Evolutionary conservation across 2,888 invertebrate genomes (phyloP), one percentile per base, ranked within the genome.

Genomic region (Platycheirus albimanus): DNA sequence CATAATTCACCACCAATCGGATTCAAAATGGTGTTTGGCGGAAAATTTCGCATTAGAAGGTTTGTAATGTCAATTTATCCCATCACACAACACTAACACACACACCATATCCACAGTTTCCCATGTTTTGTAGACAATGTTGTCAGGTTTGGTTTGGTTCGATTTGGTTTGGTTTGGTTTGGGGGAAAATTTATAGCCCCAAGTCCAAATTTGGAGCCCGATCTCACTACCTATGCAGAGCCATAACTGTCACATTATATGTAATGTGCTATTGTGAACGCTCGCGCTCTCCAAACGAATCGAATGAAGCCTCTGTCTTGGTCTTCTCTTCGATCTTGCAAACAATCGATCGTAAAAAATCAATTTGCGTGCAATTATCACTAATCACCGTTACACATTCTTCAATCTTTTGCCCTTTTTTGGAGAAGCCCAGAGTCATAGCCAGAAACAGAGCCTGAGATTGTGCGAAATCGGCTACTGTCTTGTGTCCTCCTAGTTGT

Each of bases 1-100:
- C 52, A 47, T n/a, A n/a, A 47, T 3, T 24, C 45, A 51, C 38
- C 56, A 61, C 13, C 66, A 86, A 87, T 86, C 88, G 88, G 85
- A 61, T 86, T 89, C 87, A 90, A 91, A 87, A 91, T 91, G 90
- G 90, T 91, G 86, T 91, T 91, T 87, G 90, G 90, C 86, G 91
- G 90, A 87, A 90, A 90, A 87, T 91, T 91, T 89, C 90, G 90
- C 86, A 89, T 91, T 85, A 88, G 90, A 91, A 91, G 90, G 90
- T 91, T 90, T 43, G 83, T 83, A 69, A 45, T 45, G n/a, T 45
- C 45, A 4, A 45, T 45, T 61, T 45, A 30, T 58, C 24, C n/a
- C n/a, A n/a, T n/a, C n/a, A n/a, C n/a, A n/a, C n/a, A n/a, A n/a
- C n/a, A n/a, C n/a, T n/a, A n/a, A n/a, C n/a, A n/a, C n/a, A 41